Percentiles rank a stretch among this genome's conserved stretches.
Conservation (phyloP, 2,113 vertebrate species). For the Lophius piscatorius region DNA sequence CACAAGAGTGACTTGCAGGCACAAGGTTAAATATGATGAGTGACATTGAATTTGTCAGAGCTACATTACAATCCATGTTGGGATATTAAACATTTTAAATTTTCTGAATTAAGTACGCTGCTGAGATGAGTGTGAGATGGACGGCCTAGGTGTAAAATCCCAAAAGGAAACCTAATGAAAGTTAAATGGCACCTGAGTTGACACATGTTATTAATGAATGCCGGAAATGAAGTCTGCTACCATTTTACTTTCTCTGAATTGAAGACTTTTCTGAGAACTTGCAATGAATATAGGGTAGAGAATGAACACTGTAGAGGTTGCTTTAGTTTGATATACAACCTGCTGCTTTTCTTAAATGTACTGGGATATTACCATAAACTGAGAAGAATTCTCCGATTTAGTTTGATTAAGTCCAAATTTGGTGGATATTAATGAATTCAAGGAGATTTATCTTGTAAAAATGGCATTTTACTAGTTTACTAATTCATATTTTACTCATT, state of each 20-base stretch:
- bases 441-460: too few relatives aligned
- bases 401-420: too few relatives aligned
- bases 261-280: too few relatives aligned
- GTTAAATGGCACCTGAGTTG: slow-evolving; percentile 67
- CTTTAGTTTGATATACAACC: too few relatives aligned
- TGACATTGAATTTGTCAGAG: slow-evolving; percentile 82
- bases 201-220: slow-evolving; percentile 61
- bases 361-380: too few relatives aligned
- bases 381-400: too few relatives aligned
- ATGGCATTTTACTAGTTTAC: too few relatives aligned
- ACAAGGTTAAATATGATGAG: slow-evolving; percentile 81
- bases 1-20: slow-evolving; percentile 66
- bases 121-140: slow-evolving; percentile 79
- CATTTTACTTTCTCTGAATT: slow-evolving; percentile 47
- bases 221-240: slow-evolving; percentile 53
- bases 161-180: slow-evolving; percentile 63
- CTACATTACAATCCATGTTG: slow-evolving; percentile 85
- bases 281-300: too few relatives aligned
- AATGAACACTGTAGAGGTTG: too few relatives aligned
- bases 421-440: too few relatives aligned
- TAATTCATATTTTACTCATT: too few relatives aligned
- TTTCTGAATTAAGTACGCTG: slow-evolving; percentile 79
- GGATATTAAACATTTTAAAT: slow-evolving; percentile 86
- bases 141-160: slow-evolving; percentile 77
- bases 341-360: too few relatives aligned